These are phyloP conservation scores for Drosophila histrio DNA, from an alignment of 2,888 invertebrate genomes.

Conservation along the genomic window DNA sequence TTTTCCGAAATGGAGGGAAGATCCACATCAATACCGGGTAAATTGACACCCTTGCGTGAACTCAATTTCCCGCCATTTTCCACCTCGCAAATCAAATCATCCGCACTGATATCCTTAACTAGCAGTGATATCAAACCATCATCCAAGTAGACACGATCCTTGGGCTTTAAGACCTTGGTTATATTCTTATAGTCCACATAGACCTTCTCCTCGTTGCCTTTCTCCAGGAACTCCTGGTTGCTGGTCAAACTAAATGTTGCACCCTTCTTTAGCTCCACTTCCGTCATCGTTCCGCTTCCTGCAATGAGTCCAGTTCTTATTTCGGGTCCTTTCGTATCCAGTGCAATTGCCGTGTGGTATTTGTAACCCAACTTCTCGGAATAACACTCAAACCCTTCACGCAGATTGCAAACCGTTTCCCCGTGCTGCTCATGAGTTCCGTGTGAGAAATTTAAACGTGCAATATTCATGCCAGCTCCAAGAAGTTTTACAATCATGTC, in stretches of 20 bases:
- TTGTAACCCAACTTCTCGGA: conserved; percentile 88
- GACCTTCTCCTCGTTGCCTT: conserved; percentile 89
- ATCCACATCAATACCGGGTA: conserved; percentile 95
- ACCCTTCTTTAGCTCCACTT: conserved; percentile 93
- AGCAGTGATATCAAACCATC: conserved; percentile 97
- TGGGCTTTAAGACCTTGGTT: conserved; percentile 92
- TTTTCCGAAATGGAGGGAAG: conserved; percentile 98
- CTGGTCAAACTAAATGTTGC: conserved; percentile 92
- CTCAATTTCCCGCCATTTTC: conserved; percentile 97
- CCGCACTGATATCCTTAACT: conserved; percentile 88
- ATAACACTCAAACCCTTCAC: conserved; percentile 92
- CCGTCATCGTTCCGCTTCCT: conserved; percentile 94
- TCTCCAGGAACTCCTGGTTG: conserved; percentile 89
- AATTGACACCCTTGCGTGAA: conserved; percentile 97
- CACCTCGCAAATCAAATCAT: conserved; percentile 90
- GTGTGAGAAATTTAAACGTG: conserved; percentile 97
- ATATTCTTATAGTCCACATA: conserved; percentile 98
- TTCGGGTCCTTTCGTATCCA: conserved; percentile 99
- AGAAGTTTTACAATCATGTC: conserved; percentile 95
- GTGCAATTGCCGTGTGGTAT: conserved; percentile 94
- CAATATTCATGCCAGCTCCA: conserved; percentile 97
- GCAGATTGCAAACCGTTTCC: conserved; percentile 93
- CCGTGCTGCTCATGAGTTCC: conserved; percentile 97
- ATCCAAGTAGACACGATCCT: conserved; percentile 95
- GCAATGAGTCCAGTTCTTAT: conserved; percentile 97